Evolutionary conservation across 2,888 invertebrate genomes (phyloP), one percentile per base, ranked within the genome.

Genomic region (Sussaba pulchella): DNA sequence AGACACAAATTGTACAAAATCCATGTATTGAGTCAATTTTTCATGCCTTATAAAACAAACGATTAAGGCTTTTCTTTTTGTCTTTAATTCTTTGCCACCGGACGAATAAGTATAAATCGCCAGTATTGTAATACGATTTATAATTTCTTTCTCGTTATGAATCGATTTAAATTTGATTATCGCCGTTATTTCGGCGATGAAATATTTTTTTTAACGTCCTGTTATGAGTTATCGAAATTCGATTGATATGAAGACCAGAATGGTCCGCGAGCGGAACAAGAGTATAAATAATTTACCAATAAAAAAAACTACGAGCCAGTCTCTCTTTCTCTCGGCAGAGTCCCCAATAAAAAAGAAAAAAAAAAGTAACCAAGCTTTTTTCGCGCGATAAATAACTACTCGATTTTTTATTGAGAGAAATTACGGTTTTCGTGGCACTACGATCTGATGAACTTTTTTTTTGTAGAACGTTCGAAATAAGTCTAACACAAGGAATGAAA

Each of bases 1-100:
- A 41, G 39, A 76, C 61, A 26, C 47, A 24, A 57, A 71, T 82
- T 82, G 78, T 86, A 85, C 83, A 85, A 86, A 86, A 85, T 84
- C 83, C 83, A 85, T 86, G 85, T 86, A 86, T 86, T 85, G 81
- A 84, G 73, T 85, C 81, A 81, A 83, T 83, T 86, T 84, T 82
- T 82, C 50, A 84, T 86, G 83, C 84, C 61, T 86, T 85, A 85
- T 84, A 84, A 85, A 86, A 85, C 78, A 85, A 86, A 86, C 80
- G 76, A 84, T 82, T 81, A 70, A 82, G 75, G 57, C 50, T 59
- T 78, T 70, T 21, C 31, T 31, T 31, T 6, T 31, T 31, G 4
- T 31, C 9, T 10, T 43, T 41, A 31, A 64, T 64, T 24, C 52
- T 70, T 72, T 78, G 82, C 80, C 80, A 71, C 81, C 61, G 82